Base-by-base conservation (phyloP, 1,140 invertebrate species). In the Cyclina sinensis region DNA sequence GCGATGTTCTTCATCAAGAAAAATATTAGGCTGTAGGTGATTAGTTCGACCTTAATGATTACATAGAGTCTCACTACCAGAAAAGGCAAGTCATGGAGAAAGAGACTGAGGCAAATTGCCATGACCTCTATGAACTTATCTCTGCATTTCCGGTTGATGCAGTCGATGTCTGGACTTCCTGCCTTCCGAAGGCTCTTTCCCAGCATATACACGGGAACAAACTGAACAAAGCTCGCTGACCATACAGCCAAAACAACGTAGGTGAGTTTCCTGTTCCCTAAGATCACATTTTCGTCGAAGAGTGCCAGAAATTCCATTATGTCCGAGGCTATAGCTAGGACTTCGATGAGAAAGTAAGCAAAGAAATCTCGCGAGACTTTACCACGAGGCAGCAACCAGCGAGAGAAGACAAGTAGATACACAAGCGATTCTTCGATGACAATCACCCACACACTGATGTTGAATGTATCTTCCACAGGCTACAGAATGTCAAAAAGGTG, bases 261-360 rank as follows among this genome's bases (percentile, higher is more conserved):
- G 14, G 79, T 89, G 14, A 94, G 32, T 0, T 24, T n/a, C n/a
- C 68, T 39, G 79, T 91, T 80, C 3, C 59, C 37, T 16, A 90
- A n/a, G n/a, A 94, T 92, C n/a, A n/a, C 16, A 18, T 92, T 85
- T 48, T 93, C 92, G 24, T 92, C 96, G 95, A 99, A 98, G 0
- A 98, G 98, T 93, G 98, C 98, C 94, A 99, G 98, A 94, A 99
- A 98, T 95, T 99, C 98, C 78, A 99, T 98, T 73, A 99, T 99
- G 94, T 99, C 98, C 0, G 98, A 98, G 0, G 98, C 98, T 0
- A 98, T 98, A 54, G 96, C 96, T 83, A 97, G 96, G 92, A 97
- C 96, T n/a, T 87, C 98, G 0, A 99, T 95, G 0, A 99, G 95
- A 39, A 99, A 95, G 92, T 99, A 98, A 54, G 98, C 98, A 0